These are phyloP conservation scores for Zaprionus obscuricornis DNA, from an alignment of 2,888 invertebrate species.

Conservation along the genomic window DNA sequence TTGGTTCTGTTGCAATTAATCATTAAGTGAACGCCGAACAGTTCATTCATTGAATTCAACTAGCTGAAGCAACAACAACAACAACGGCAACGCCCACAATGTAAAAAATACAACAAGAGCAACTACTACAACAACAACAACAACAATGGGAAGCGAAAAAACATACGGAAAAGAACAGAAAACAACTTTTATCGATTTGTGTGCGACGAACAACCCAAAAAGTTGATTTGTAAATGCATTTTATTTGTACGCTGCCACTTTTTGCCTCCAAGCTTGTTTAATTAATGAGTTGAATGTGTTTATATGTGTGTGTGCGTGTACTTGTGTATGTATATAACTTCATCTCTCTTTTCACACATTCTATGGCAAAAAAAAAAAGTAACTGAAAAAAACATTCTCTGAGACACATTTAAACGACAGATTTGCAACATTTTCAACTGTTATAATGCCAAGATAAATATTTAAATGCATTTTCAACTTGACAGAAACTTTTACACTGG, in stretches of 20 bases:
- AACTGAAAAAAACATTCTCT: too few species aligned
- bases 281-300: constrained; percentile 53
- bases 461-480: too few species aligned
- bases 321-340: not conserved
- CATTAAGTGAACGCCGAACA: constrained; percentile 36
- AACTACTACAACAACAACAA: constrained; percentile 7
- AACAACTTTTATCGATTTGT: constrained; percentile 55
- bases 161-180: constrained; percentile 14
- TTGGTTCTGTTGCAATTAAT: constrained; percentile 56
- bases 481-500: too few species aligned
- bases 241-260: constrained; percentile 69
- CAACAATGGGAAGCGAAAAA: constrained; percentile 9
- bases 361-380: too few species aligned
- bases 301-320: constrained; percentile 14
- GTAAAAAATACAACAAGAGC: constrained; percentile 6
- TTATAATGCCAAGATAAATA: too few species aligned
- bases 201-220: constrained; percentile 37
- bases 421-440: too few species aligned
- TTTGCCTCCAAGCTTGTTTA: constrained; percentile 48
- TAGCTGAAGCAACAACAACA: constrained; percentile 1
- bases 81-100: constrained; percentile 41
- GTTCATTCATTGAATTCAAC: constrained; percentile 33
- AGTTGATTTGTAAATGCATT: constrained; percentile 73
- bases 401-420: too few species aligned
- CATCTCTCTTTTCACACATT: not conserved